phyloP scores from a whole-genome alignment of 2,888 invertebrate genomes.

The Sinhomidia bicolor region DNA sequence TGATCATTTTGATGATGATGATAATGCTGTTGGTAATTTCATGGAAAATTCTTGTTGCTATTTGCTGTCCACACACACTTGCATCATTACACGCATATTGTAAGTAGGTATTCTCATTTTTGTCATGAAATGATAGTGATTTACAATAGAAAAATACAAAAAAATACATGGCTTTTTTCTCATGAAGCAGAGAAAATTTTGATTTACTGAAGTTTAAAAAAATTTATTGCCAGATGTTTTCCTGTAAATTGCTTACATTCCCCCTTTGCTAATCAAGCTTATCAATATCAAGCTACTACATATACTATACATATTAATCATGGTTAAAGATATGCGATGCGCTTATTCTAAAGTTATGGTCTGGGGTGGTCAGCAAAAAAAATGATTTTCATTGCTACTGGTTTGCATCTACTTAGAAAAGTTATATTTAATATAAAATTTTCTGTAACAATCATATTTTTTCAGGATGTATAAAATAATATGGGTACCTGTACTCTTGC shows the following conservation, averaged over 20 bases:
- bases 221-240: conserved; percentile 20
- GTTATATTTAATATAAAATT: background rate
- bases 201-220: background rate
- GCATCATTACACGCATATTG: conserved; percentile 35
- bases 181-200: conserved; percentile 31
- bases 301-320: no score
- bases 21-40: conserved; percentile 14
- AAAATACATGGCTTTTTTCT: background rate
- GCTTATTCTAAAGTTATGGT: no score
- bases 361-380: background rate
- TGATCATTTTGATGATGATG: background rate
- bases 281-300: no score
- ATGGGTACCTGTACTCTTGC: background rate
- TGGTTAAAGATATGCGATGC: no score
- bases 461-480: background rate
- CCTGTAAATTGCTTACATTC: background rate
- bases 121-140: background rate
- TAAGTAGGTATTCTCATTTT: background rate
- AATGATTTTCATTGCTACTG: background rate
- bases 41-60: background rate
- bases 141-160: background rate
- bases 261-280: background rate
- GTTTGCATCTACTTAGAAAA: background rate
- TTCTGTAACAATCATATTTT: background rate
- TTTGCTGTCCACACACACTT: conserved; percentile 9